Evolutionary conservation across 2,113 vertebrate genomes (phyloP), one percentile per base, ranked within the genome.

Genomic region (Microcebus jonahi): DNA sequence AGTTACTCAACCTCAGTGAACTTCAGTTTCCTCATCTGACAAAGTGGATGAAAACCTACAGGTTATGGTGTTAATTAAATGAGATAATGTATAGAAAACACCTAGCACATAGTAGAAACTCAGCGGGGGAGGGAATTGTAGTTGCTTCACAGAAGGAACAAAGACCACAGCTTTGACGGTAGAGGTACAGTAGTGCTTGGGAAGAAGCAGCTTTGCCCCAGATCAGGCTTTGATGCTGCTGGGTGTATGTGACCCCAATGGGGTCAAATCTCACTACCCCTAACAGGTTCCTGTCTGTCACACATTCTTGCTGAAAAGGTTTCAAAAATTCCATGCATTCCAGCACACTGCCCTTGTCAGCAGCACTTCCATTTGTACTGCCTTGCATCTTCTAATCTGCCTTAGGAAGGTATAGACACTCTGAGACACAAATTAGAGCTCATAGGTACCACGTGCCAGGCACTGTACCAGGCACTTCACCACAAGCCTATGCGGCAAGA

Each of bases 291-390:
- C 88, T 83, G 45, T 91, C 89, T 71, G 45, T 96, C 88, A 95
- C 86, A 93, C 59, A 84, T 81, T 95, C 89, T 84, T 88, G 36
- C 83, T 8, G 55, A 90, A 90, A 96, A 87, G 73, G 31, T 91
- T 96, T 73, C 79, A 42, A 55, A 97, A 93, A 95, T 95, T 73
- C 89, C 93, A 29, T n/a, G 81, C 96, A 92, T 97, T 97, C 95
- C 84, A 93, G 70, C 59, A 48, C 31, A n/a, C 17, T 57, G 70
- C 25, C 59, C 82, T 86, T 61, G 39, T 90, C 34, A 17, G 34
- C 67, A 75, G 48, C 25, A 63, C 57, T 90, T 94, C 61, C 61
- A 18, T 55, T 55, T 34, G 34, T 65, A 21, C 55, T 42, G 0
- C 39, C 21, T 42, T 42, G 48, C 4, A 55, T 34, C 18, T 83